Evolutionary conservation across 2,888 invertebrate genomes (phyloP), one percentile per base, ranked within the genome.

Genomic region (Caenorhabditis drosophilae): DNA sequence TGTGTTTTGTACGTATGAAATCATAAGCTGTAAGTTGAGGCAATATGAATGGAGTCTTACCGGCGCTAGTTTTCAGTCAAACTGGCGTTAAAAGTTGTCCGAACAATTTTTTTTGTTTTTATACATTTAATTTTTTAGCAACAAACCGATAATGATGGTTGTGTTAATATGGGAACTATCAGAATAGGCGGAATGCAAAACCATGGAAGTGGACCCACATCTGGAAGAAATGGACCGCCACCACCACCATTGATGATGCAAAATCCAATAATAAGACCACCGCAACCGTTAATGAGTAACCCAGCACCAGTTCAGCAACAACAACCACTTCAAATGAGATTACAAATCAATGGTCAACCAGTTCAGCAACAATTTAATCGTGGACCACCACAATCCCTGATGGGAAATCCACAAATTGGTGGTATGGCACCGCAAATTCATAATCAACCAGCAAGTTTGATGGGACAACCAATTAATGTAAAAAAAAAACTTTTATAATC

Each of bases 81-180:
- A 25, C 47, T 57, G 35, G 60, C 61, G 69, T 69, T 69, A 69
- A 64, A 60, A 64, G 60, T 47, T 47, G 27, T 46, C 60, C 53
- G 49, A 34, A 68, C 58, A 68, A 2, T 55, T 54, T 49, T 47
- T 2, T 7, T 15, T 45, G n/a, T n/a, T n/a, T n/a, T n/a, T 16
- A 7, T 15, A 36, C 36, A 36, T 15, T 4, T 36, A 16, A n/a
- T 42, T 6, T 22, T 23, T 42, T 42, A 25, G 25, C n/a, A n/a
- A n/a, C 31, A 46, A 16, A 45, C 15, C 4, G 35, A 31, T 15
- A 62, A 64, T 22, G 73, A 68, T 20, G 54, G 58, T 16, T 58
- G 64, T 36, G 26, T 78, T 7, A 73, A 79, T 53, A 75, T 79
- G 73, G 80, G 80, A 38, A 79, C 80, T 7, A 73, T 80, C 9